These are phyloP conservation scores for Agrotis segetum DNA, from an alignment of 2,888 invertebrate genomes.

Conservation along the genomic window DNA sequence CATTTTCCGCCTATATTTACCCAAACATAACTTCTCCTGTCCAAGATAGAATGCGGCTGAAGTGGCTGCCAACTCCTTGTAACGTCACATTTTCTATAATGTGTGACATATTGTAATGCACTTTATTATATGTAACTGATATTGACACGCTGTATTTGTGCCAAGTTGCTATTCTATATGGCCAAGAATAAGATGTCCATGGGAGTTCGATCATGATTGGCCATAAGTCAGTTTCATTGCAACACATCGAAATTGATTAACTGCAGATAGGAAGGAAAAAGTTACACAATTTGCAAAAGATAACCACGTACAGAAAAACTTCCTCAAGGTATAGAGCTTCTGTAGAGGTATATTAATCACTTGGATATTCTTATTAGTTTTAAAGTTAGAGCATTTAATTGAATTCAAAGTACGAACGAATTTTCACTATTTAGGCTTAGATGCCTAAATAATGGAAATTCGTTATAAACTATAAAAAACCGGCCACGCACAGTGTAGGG, in stretches of 20 bases:
- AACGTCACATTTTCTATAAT: slow-evolving; percentile 30
- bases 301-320: too few species aligned
- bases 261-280: too few species aligned
- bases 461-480: too few species aligned
- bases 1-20: slow-evolving; percentile 43
- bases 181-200: not conserved
- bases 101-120: slow-evolving; percentile 51
- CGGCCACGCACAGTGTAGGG: too few species aligned
- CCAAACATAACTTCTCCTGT: slow-evolving; percentile 44
- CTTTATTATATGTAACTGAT: slow-evolving; percentile 52
- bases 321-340: too few species aligned
- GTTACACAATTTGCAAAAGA: too few species aligned
- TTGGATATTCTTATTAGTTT: too few species aligned
- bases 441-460: too few species aligned
- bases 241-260: not conserved
- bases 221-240: not conserved
- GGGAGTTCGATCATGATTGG: not conserved
- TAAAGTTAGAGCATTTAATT: too few species aligned
- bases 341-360: too few species aligned
- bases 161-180: slow-evolving; percentile 44
- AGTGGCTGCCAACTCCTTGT: slow-evolving; percentile 56
- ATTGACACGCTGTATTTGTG: slow-evolving; percentile 42
- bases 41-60: slow-evolving; percentile 55
- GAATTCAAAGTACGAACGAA: too few species aligned
- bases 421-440: too few species aligned